A percentile compares a stretch with the other conserved stretches of the same genome.
phyloP scores from a whole-genome alignment of 1,140 invertebrate genomes.

The Geopemphigus sp. region DNA sequence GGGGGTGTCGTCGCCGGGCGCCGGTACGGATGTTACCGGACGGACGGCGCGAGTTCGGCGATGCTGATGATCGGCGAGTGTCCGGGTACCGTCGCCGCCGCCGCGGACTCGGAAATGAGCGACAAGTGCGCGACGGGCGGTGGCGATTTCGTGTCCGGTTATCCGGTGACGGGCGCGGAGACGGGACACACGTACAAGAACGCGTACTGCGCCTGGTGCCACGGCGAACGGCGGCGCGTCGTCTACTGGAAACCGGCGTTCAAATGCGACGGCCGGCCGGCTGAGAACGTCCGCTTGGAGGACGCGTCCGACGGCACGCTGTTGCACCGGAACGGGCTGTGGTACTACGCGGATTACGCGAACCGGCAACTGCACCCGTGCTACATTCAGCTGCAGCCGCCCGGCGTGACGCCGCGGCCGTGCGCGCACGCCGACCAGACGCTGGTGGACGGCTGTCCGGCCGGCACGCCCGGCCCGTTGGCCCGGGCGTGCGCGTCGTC shows the following conservation, averaged over 20 bases:
- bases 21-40: slow-evolving; percentile 1
- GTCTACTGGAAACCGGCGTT: slow-evolving; percentile 31
- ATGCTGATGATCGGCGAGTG: not conserved
- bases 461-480: not conserved
- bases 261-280: not conserved
- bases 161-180: not conserved
- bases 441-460: not conserved
- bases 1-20: too few species aligned
- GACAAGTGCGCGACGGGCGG: not conserved
- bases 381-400: not conserved
- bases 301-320: not conserved
- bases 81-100: not conserved
- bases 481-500: slow-evolving; percentile 4
- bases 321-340: not conserved
- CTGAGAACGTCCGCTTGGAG: not conserved
- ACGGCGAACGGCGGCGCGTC: not conserved
- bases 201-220: slow-evolving; percentile 32
- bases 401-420: not conserved
- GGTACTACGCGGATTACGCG: slow-evolving; percentile 22
- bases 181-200: not conserved
- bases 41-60: too few species aligned
- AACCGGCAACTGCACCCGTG: not conserved
- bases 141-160: not conserved
- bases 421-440: not conserved
- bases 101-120: not conserved